Conservation (phyloP, 2,113 vertebrate genomes). For the Marmota monax region DNA sequence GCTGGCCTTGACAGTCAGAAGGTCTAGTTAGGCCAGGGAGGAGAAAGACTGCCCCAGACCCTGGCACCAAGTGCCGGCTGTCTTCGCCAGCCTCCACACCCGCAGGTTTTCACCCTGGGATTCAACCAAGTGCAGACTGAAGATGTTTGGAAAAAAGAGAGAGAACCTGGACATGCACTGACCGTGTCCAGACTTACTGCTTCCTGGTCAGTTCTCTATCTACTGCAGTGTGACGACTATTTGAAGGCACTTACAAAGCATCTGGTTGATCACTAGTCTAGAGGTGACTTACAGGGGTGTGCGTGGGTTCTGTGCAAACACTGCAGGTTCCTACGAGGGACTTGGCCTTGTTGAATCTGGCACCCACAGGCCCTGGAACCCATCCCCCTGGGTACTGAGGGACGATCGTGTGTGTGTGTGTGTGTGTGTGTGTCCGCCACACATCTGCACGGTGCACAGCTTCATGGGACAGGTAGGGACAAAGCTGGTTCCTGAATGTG, state of each 20-base stretch:
- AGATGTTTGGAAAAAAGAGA: too few species aligned
- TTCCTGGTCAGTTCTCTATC: not conserved
- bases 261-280: not conserved
- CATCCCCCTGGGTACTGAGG: too few species aligned
- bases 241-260: too few species aligned
- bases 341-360: not conserved
- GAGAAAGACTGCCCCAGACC: too few species aligned
- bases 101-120: not conserved
- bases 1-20: not conserved
- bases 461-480: rapidly evolving
- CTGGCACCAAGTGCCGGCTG: too few species aligned
- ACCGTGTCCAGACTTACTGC: too few species aligned
- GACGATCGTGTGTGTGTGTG: too few species aligned
- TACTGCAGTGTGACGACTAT: too few species aligned
- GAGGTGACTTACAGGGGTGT: not conserved
- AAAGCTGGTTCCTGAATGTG: rapidly evolving
- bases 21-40: not conserved
- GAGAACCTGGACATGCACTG: too few species aligned
- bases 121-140: not conserved
- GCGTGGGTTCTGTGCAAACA: too few species aligned
- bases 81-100: not conserved
- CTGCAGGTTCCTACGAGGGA: not conserved
- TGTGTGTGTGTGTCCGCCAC: too few species aligned
- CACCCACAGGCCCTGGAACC: not conserved
- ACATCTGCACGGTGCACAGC: not conserved